Evolutionary conservation across 2,797 vertebrate genomes (phyloP), one percentile per base, ranked within the genome.

Genomic region (Tiaroga cobitis): DNA sequence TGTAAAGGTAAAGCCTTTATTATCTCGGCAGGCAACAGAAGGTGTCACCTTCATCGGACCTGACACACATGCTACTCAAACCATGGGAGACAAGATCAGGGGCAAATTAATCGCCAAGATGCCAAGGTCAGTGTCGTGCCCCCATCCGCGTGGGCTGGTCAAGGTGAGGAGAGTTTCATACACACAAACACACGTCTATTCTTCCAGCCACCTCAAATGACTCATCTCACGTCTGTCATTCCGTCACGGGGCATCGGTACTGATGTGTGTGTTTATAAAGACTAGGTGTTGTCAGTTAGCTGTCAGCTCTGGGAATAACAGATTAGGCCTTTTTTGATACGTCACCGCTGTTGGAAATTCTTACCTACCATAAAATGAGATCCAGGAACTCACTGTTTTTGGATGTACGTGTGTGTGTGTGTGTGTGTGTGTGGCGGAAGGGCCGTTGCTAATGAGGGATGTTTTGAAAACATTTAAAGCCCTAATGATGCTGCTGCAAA

Each of bases 41-140:
- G 96, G 95, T 95, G 95, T 99, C 94, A 96, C 96, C 95, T 99
- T 99, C 96, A 96, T 97, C 92, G 96, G 97, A 92, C 97, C 96
- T 87, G 95, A 96, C 91, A 95, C 93, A 63, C 93, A 95, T 87
- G 95, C 96, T 93, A 96, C 96, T 95, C 95, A 95, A 94, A 95
- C 96, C 91, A 95, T 97, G 96, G 97, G 96, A 93, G 96, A 96
- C 94, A 90, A 96, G 95, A 96, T 96, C 92, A 95, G 96, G 93
- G 95, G 95, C 93, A 97, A 98, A 96, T 95, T 97, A 93, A 96
- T 98, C 94, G 96, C 94, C 88, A 95, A 95, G 92, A 95, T 90
- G 95, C 94, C 91, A 97, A 98, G 94, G 97, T 98, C 94, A 96
- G 95, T 85, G 94, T 93, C 0, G 95, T 94, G 90, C 89, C 95